phyloP scores from a whole-genome alignment of 2,113 vertebrate genomes.

The Campylomormyrus tamandua region DNA sequence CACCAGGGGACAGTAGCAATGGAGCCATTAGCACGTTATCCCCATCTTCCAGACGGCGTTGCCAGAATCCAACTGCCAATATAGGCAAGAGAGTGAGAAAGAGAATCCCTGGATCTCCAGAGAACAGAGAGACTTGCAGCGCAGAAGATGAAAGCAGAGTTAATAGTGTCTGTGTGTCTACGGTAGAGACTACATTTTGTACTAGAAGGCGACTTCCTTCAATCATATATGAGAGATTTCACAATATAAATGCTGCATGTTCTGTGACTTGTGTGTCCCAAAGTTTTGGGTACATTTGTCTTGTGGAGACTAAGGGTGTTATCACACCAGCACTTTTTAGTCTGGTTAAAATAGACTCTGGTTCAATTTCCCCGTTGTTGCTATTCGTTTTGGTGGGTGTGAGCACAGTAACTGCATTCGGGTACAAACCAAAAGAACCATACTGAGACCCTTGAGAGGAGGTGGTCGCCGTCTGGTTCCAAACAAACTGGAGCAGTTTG shows the following conservation, averaged over 20 bases:
- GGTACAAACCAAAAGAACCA: too few species aligned
- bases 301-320: neutral
- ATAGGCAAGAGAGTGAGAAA: conserved; percentile 36
- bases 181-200: conserved; percentile 30
- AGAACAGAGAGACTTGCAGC: conserved; percentile 25
- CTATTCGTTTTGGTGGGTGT: too few species aligned
- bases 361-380: neutral
- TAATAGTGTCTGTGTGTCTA: neutral
- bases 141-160: neutral
- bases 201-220: neutral
- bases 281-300: neutral
- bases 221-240: neutral
- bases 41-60: conserved; percentile 41
- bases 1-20: conserved; percentile 31
- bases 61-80: conserved; percentile 42
- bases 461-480: too few species aligned
- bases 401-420: too few species aligned
- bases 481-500: neutral
- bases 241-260: neutral
- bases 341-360: neutral
- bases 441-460: too few species aligned
- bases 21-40: conserved; percentile 38
- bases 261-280: neutral
- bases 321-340: neutral
- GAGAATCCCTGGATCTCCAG: conserved; percentile 30